These are phyloP conservation scores for Rosalia funebris DNA, from an alignment of 2,888 invertebrate species.

Conservation along the genomic window DNA sequence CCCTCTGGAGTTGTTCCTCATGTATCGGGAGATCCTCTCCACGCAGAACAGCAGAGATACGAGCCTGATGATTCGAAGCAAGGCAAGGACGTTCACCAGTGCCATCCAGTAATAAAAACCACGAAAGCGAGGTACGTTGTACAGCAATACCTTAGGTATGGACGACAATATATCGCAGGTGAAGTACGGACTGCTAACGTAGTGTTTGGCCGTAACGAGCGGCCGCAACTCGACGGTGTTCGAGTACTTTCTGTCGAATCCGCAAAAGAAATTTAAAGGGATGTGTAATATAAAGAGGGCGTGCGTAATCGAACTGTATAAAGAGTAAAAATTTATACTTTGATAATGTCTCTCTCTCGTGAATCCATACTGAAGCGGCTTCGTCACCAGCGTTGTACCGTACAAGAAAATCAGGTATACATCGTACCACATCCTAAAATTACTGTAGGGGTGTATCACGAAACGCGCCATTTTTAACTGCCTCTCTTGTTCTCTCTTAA, in stretches of 20 bases:
- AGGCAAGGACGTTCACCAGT: slow-evolving; percentile 8
- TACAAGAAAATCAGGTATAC: slow-evolving; percentile 40
- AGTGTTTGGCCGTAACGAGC: slow-evolving; percentile 30
- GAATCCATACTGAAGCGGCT: slow-evolving; percentile 35
- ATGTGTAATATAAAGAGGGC: slow-evolving; percentile 33
- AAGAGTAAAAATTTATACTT: background rate
- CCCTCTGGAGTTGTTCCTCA: background rate
- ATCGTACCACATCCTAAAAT: slow-evolving; percentile 33
- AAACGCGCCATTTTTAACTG: slow-evolving; percentile 30
- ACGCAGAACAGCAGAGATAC: background rate
- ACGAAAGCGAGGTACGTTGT: background rate
- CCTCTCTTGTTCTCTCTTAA: slow-evolving; percentile 36
- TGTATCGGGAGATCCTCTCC: background rate
- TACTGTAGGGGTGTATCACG: slow-evolving; percentile 44
- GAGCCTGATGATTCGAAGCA: slow-evolving; percentile 23
- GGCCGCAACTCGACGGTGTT: slow-evolving; percentile 33
- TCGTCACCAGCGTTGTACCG: slow-evolving; percentile 22
- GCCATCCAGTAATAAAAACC: background rate
- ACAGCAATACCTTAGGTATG: slow-evolving; percentile 25
- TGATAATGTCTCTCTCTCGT: background rate
- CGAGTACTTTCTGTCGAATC: slow-evolving; percentile 19
- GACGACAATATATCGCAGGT: slow-evolving; percentile 39
- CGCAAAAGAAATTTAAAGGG: slow-evolving; percentile 39
- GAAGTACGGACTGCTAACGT: slow-evolving; percentile 38
- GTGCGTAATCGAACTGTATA: slow-evolving; percentile 20